Base-by-base conservation (phyloP, 2,888 invertebrate species). In the Spialia ferax region DNA sequence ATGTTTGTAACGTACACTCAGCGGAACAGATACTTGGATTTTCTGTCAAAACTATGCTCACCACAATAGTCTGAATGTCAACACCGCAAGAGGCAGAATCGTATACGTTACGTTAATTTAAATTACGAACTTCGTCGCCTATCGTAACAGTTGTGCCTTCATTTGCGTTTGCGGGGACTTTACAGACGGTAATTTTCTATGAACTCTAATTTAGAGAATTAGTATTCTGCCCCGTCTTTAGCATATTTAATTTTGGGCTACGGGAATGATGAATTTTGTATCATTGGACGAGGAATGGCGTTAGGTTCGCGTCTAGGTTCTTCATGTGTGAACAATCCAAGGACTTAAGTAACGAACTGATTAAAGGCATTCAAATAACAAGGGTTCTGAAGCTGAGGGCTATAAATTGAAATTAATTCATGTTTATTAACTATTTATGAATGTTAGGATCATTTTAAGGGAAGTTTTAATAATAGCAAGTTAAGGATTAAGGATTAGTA, bases 141-240 rank as follows among this genome's bases (percentile, higher is more conserved):
- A 67, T 79, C 74, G 74, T 75, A 77, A 78, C 77, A 83, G 79
- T 88, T 84, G 83, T 80, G 81, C 85, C 85, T 86, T 86, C 84
- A 85, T 84, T 87, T 86, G 78, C 82, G 79, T 83, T 79, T 77
- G 80, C 61, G 79, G 77, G 77, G 77, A 80, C 82, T 77, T 83
- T 79, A 77, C 79, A 81, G 79, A 78, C 74, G 77, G 79, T 83
- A 84, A 86, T 87, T 86, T 85, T 84, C 84, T 84, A 86, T 86
- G 81, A 82, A 84, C 79, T 84, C 79, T 82, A 85, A 85, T 85
- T 87, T 82, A 64, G 75, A 71, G 75, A 84, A 85, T 87, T 85
- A 85, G 82, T 84, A 82, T 71, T 70, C 73, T 63, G 70, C 65
- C 79, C 77, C 66, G 75, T 76, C 75, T 77, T 80, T 76, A 76